A percentile compares a stretch with the other conserved stretches of the same genome.
Evolutionary conservation across 2,888 invertebrate species (phyloP).

Genomic region (Acleris literana): DNA sequence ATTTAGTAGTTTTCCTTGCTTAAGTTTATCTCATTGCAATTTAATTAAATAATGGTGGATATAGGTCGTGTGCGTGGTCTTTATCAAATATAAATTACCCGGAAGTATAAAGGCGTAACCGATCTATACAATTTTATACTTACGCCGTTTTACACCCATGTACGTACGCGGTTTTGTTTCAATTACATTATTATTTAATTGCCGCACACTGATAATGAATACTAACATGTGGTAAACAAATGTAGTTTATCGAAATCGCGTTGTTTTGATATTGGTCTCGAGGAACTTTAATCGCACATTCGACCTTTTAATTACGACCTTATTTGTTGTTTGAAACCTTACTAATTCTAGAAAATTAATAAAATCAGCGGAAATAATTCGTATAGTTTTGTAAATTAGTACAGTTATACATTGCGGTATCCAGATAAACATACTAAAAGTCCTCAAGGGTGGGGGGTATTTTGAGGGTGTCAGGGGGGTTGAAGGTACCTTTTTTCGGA

Average conservation of each 20-base stretch:
- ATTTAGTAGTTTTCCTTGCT: conserved; percentile 31
- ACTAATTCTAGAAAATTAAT: too few relatives aligned
- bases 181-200: conserved; percentile 30
- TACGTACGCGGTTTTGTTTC: conserved; percentile 1
- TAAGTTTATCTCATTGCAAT: conserved; percentile 21
- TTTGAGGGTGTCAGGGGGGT: too few relatives aligned
- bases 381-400: too few relatives aligned
- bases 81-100: conserved; percentile 14
- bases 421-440: too few relatives aligned
- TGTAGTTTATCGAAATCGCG: conserved; percentile 29
- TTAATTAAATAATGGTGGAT: conserved; percentile 33
- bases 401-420: too few relatives aligned
- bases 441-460: too few relatives aligned
- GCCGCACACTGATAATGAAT: conserved; percentile 11
- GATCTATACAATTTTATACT: neutral
- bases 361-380: too few relatives aligned
- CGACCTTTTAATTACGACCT: conserved; percentile 24
- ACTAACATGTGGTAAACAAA: conserved; percentile 28
- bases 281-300: conserved; percentile 14
- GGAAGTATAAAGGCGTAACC: conserved; percentile 3
- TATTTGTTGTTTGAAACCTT: neutral
- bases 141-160: conserved; percentile 1
- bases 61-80: conserved; percentile 20
- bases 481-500: too few relatives aligned
- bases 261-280: conserved; percentile 28